Conservation (phyloP, 2,888 invertebrate genomes). For the Ophion obscuratus region DNA sequence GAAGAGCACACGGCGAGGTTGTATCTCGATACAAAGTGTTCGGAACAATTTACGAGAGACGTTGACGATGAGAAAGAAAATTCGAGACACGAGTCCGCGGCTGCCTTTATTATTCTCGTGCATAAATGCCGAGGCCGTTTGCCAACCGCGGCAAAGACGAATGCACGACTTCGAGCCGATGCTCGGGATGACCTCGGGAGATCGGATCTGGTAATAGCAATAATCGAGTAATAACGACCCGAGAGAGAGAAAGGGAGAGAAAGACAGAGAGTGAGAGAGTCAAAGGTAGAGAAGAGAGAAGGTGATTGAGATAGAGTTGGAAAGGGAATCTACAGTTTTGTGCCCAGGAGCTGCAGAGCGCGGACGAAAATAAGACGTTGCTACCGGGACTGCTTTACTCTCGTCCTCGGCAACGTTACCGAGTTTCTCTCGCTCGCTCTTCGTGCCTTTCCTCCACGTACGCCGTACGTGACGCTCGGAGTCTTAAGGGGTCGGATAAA, state of each 20-base stretch:
- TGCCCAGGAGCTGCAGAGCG: slow-evolving; percentile 57
- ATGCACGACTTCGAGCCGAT: slow-evolving; percentile 44
- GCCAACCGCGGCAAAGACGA: slow-evolving; percentile 67
- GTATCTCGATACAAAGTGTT: slow-evolving; percentile 1
- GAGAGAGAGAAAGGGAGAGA: slow-evolving; percentile 42
- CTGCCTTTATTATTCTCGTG: slow-evolving; percentile 70
- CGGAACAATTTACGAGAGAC: slow-evolving; percentile 45
- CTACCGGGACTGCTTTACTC: slow-evolving; percentile 37
- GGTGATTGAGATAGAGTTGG: slow-evolving; percentile 45
- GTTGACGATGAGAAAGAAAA: slow-evolving; percentile 50
- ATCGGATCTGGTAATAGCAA: slow-evolving; percentile 73
- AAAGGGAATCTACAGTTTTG: slow-evolving; percentile 52
- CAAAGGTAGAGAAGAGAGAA: slow-evolving; percentile 26
- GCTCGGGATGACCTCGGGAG: slow-evolving; percentile 66
- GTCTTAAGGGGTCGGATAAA: background rate
- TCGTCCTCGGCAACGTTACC: slow-evolving; percentile 32
- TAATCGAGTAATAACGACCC: slow-evolving; percentile 75
- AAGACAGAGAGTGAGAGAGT: slow-evolving; percentile 43
- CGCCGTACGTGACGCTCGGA: background rate
- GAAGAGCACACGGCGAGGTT: background rate
- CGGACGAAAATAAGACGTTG: slow-evolving; percentile 61
- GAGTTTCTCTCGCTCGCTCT: slow-evolving; percentile 22
- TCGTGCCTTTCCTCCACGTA: background rate
- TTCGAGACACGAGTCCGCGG: slow-evolving; percentile 30
- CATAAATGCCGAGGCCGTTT: slow-evolving; percentile 69